These are phyloP conservation scores for Alectura lathami DNA, from an alignment of 2,113 vertebrate species.

Conservation along the genomic window DNA sequence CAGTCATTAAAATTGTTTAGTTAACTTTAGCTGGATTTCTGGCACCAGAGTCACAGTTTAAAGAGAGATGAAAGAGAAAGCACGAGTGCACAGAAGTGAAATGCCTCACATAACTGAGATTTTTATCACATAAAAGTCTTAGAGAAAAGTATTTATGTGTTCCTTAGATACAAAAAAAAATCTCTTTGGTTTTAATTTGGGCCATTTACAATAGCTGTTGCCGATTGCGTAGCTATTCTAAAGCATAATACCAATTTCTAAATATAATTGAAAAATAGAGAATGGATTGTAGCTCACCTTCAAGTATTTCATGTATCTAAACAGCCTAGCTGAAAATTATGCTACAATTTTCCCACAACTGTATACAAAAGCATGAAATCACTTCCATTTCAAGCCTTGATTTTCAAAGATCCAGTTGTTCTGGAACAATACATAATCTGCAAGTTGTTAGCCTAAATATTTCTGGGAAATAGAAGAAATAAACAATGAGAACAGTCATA, in stretches of 20 bases:
- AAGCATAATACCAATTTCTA: background rate
- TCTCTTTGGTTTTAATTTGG: background rate
- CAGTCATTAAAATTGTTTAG: background rate
- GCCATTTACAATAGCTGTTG: background rate
- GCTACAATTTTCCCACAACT: background rate
- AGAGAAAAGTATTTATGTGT: background rate
- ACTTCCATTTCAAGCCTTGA: background rate
- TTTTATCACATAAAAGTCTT: background rate
- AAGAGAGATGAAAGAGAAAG: background rate
- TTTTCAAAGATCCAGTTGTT: background rate
- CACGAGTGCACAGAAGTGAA: background rate
- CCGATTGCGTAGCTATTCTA: background rate
- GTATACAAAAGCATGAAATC: background rate
- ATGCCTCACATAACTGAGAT: background rate
- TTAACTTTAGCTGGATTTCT: background rate
- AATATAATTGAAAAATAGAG: background rate
- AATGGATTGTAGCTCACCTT: accelerated
- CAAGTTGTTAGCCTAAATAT: background rate
- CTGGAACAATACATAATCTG: background rate
- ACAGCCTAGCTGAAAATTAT: background rate
- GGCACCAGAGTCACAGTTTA: background rate
- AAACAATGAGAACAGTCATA: background rate
- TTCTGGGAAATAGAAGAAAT: background rate
- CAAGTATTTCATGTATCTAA: background rate
- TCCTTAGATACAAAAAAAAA: background rate